Conservation (phyloP, 1,140 invertebrate genomes). For the Bombus pyrosoma region DNA sequence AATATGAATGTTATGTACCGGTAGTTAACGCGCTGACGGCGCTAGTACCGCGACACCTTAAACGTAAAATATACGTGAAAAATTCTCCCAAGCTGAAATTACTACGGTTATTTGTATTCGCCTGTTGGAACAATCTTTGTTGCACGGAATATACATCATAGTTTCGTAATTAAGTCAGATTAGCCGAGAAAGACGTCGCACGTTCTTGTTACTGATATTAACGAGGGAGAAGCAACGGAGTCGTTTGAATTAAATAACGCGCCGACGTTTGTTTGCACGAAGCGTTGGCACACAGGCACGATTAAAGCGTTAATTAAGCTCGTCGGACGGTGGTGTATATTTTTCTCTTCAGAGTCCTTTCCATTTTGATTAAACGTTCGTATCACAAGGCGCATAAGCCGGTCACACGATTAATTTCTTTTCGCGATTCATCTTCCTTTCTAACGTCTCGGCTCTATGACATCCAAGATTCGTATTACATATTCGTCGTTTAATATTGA, state of each 20-base stretch:
- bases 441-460: too few relatives aligned
- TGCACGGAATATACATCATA: background rate
- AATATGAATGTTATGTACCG: background rate
- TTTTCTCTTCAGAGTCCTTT: background rate
- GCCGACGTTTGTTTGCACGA: constrained; percentile 25
- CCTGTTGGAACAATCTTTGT: background rate
- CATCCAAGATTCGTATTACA: background rate
- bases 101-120: background rate
- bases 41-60: too few relatives aligned
- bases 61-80: background rate
- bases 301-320: constrained; percentile 54
- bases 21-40: background rate
- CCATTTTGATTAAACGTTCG: constrained; percentile 17
- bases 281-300: background rate
- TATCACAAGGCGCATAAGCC: background rate
- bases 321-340: background rate
- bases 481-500: background rate
- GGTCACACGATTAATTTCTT: background rate
- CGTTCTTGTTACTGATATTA: constrained; percentile 1
- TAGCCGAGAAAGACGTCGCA: background rate
- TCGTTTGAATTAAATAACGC: constrained; percentile 43
- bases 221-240: background rate
- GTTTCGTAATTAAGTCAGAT: background rate
- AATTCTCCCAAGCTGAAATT: background rate
- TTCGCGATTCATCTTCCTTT: too few relatives aligned